Conservation (phyloP, 2,113 vertebrate genomes). For the Menidia beryllina region DNA sequence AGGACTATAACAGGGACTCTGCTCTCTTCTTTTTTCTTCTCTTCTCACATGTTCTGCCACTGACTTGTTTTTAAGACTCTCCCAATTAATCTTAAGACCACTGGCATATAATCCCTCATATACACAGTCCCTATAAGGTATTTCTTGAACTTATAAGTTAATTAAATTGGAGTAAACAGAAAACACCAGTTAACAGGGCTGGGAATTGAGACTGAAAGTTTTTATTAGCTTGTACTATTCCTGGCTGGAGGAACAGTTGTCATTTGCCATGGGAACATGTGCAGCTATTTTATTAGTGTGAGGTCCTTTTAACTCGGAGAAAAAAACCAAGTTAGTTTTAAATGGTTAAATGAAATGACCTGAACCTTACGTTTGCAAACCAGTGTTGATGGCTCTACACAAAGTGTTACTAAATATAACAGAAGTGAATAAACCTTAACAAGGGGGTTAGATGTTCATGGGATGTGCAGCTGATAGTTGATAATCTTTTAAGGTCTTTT, state of each 20-base stretch:
- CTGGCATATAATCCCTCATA: too few relatives aligned
- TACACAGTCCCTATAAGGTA: too few relatives aligned
- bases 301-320: slow-evolving; percentile 19
- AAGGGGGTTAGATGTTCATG: not conserved
- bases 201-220: slow-evolving; percentile 25
- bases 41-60: not conserved
- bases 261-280: slow-evolving; percentile 44
- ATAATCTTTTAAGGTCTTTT: not conserved
- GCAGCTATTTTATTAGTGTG: slow-evolving; percentile 64
- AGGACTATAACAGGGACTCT: slow-evolving; percentile 35
- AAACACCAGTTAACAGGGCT: slow-evolving; percentile 27
- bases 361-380: slow-evolving; percentile 2
- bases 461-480: not conserved
- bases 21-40: slow-evolving; percentile 3
- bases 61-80: too few relatives aligned
- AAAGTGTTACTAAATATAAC: slow-evolving; percentile 1
- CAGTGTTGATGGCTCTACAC: not conserved
- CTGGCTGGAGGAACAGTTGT: slow-evolving; percentile 55
- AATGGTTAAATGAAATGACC: slow-evolving; percentile 20
- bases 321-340: slow-evolving; percentile 13
- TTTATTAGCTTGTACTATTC: slow-evolving; percentile 59
- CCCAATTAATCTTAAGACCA: too few relatives aligned
- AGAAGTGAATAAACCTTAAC: not conserved
- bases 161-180: not conserved
- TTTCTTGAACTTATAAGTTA: not conserved